These are phyloP conservation scores for Leptinotarsa rubiginosa DNA, from an alignment of 2,888 invertebrate genomes.

Conservation along the genomic window DNA sequence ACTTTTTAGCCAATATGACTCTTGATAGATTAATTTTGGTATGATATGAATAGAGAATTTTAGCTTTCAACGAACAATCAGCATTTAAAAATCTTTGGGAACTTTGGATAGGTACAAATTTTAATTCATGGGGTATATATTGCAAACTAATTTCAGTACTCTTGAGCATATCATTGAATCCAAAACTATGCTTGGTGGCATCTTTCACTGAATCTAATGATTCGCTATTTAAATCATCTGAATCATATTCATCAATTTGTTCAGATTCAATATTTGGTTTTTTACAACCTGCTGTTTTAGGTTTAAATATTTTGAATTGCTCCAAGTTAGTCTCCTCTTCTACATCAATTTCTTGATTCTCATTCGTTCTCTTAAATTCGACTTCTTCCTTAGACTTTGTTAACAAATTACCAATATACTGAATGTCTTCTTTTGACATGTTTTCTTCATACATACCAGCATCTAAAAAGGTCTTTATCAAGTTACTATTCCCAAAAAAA, in stretches of 20 bases:
- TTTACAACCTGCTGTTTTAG: constrained; percentile 3
- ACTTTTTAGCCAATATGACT: constrained; percentile 30
- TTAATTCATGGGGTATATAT: constrained; percentile 37
- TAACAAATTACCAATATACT: constrained; percentile 39
- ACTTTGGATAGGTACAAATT: constrained; percentile 45
- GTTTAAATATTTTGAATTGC: neutral
- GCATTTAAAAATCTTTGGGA: constrained; percentile 40
- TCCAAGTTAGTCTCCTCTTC: neutral
- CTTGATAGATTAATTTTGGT: constrained; percentile 36
- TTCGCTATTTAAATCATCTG: neutral
- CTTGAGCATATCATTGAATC: constrained; percentile 48
- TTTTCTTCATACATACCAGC: constrained; percentile 46
- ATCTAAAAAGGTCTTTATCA: constrained; percentile 39
- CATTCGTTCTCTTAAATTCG: constrained; percentile 39
- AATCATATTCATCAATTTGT: constrained; percentile 5
- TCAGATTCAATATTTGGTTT: neutral
- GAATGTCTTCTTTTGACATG: constrained; percentile 40
- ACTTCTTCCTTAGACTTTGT: constrained; percentile 44
- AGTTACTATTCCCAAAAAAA: neutral
- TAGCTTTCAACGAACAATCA: constrained; percentile 26
- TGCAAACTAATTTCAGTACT: constrained; percentile 35
- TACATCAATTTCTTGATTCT: constrained; percentile 29
- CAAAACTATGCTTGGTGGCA: constrained; percentile 40
- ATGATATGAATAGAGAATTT: constrained; percentile 40
- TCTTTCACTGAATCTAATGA: constrained; percentile 24